Conservation (phyloP, 1,140 invertebrate species). For the Drosophila trapezifrons region DNA sequence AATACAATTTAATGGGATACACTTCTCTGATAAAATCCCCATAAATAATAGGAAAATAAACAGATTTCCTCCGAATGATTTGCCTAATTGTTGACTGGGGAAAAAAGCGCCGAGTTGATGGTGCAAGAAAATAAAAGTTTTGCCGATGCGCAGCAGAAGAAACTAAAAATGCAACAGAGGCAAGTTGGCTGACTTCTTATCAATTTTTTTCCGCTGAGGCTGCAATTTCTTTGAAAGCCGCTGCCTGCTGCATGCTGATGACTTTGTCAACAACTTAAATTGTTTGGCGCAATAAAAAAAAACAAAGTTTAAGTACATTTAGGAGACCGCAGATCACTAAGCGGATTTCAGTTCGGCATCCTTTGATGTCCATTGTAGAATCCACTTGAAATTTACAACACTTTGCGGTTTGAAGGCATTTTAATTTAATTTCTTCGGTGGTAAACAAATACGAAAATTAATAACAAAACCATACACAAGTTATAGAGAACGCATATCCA, state of each 20-base stretch:
- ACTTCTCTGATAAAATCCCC: not conserved
- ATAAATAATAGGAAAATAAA: constrained; percentile 13
- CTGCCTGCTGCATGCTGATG: constrained; percentile 65
- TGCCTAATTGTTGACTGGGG: constrained; percentile 46
- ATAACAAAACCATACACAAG: constrained; percentile 34
- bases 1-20: not conserved
- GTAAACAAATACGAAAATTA: constrained; percentile 28
- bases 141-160: constrained; percentile 6
- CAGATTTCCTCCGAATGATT: constrained; percentile 43
- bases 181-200: constrained; percentile 42
- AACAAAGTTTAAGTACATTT: constrained; percentile 70
- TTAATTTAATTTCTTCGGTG: constrained; percentile 25
- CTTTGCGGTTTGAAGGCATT: not conserved
- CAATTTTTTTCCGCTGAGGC: constrained; percentile 44
- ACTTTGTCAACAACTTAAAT: constrained; percentile 81
- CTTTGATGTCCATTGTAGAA: constrained; percentile 1
- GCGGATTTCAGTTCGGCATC: not conserved
- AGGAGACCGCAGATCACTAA: constrained; percentile 34
- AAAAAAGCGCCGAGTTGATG: not conserved
- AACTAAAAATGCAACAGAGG: constrained; percentile 62
- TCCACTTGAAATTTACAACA: not conserved
- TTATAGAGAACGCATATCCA: constrained; percentile 55
- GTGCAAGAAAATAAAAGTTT: constrained; percentile 47
- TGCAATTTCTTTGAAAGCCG: constrained; percentile 46
- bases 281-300: constrained; percentile 64